These are phyloP conservation scores for Athalia circularis DNA, from an alignment of 2,888 invertebrate genomes.

Conservation along the genomic window DNA sequence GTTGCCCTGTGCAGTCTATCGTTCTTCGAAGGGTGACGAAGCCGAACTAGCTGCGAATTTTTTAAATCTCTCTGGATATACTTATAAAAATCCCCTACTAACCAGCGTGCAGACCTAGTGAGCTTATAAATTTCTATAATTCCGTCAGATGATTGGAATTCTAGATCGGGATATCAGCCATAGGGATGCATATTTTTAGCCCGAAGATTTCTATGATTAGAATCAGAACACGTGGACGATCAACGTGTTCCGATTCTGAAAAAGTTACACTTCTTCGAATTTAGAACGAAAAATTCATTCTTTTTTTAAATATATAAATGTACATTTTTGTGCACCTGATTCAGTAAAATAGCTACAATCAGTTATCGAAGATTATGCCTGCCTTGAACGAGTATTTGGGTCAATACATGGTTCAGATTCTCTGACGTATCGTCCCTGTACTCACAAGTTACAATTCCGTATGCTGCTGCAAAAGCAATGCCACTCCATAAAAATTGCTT, in stretches of 20 bases:
- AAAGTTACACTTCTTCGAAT: neutral
- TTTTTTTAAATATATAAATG: neutral
- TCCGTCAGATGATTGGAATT: conserved; percentile 32
- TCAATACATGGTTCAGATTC: conserved; percentile 53
- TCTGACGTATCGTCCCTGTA: conserved; percentile 42
- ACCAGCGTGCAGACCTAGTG: neutral
- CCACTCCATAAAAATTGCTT: conserved; percentile 59
- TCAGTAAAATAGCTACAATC: neutral
- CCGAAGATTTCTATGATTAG: conserved; percentile 27
- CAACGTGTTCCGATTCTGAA: neutral
- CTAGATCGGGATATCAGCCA: neutral
- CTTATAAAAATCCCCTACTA: conserved; percentile 39
- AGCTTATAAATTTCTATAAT: conserved; percentile 40
- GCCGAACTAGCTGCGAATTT: conserved; percentile 18
- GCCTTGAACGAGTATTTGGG: conserved; percentile 65
- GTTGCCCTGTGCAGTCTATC: neutral
- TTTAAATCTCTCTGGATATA: conserved; percentile 25
- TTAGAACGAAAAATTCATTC: neutral
- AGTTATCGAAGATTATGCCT: conserved; percentile 45
- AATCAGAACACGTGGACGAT: conserved; percentile 22
- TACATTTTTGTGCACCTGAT: too few species aligned
- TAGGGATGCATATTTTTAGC: neutral
- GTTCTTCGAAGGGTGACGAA: neutral
- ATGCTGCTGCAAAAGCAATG: conserved; percentile 57
- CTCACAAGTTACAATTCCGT: conserved; percentile 27